These are phyloP conservation scores for Umimayanthus kanabou DNA, from an alignment of 92 coral and sea anemone genomes.

Conservation along the genomic window DNA sequence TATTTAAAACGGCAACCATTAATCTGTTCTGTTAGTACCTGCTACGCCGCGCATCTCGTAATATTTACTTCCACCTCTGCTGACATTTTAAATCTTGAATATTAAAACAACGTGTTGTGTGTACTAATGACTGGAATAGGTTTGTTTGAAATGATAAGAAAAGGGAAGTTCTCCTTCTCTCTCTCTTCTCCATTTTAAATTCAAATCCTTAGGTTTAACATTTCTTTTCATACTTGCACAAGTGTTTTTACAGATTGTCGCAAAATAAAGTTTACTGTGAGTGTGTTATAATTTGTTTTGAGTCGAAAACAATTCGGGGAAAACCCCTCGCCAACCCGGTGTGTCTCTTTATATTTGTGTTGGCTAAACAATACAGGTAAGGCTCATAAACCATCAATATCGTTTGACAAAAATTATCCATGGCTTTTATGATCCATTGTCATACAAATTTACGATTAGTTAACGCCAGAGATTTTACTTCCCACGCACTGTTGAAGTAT, in stretches of 20 bases:
- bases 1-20: neutral
- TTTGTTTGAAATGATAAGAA: too few relatives aligned
- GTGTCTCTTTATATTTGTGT: too few relatives aligned
- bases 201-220: neutral
- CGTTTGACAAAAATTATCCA: too few relatives aligned
- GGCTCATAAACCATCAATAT: too few relatives aligned
- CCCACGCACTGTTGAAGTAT: too few relatives aligned
- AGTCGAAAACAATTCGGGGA: neutral
- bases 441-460: too few relatives aligned
- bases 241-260: too few relatives aligned
- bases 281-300: neutral
- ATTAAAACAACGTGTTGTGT: constrained; percentile 9
- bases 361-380: too few relatives aligned
- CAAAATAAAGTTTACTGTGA: too few relatives aligned
- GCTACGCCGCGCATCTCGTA: neutral
- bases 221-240: too few relatives aligned
- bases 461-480: too few relatives aligned
- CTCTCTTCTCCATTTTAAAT: neutral
- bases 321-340: neutral
- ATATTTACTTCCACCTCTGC: neutral
- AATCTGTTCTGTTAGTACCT: neutral
- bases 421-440: too few relatives aligned
- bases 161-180: neutral
- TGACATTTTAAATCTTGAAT: neutral
- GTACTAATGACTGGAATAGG: neutral